Evolutionary conservation across 64 coral and sea anemone species (phyloP).

Genomic region (Exaiptasia diaphana): DNA sequence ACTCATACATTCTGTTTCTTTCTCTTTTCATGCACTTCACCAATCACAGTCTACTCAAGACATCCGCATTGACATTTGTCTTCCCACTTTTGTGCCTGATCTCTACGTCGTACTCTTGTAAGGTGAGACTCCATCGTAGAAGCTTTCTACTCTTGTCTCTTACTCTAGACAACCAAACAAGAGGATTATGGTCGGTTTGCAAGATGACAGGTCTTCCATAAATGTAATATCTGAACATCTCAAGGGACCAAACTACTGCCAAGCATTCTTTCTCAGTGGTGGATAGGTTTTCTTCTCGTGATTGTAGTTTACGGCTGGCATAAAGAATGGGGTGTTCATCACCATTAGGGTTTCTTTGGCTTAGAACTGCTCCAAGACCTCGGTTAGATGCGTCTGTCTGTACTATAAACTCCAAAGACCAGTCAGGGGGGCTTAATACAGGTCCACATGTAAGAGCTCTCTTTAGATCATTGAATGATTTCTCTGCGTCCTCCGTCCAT

Average conservation of each 20-base stretch:
- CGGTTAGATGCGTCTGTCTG: slow-evolving; percentile 46
- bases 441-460: neutral
- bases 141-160: slow-evolving; percentile 20
- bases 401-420: slow-evolving; percentile 3
- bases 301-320: neutral
- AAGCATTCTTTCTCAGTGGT: neutral
- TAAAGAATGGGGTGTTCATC: slow-evolving; percentile 34
- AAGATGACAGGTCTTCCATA: neutral
- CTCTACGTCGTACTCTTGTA: slow-evolving; percentile 30
- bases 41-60: too few species aligned
- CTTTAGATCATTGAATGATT: slow-evolving; percentile 43
- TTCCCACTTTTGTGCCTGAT: slow-evolving; percentile 20
- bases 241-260: slow-evolving; percentile 2
- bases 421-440: slow-evolving; percentile 9
- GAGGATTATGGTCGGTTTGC: neutral
- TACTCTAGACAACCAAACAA: neutral
- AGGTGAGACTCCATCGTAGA: slow-evolving; percentile 21
- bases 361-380: slow-evolving; percentile 41
- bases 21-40: too few species aligned
- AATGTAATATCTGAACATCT: slow-evolving; percentile 3
- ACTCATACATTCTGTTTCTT: too few species aligned
- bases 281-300: neutral
- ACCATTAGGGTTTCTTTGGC: neutral
- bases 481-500: neutral
- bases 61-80: slow-evolving; percentile 11